Evolutionary conservation across 2,797 vertebrate genomes (phyloP), one percentile per base, ranked within the genome.

Genomic region (Lepilemur septentrionalis): DNA sequence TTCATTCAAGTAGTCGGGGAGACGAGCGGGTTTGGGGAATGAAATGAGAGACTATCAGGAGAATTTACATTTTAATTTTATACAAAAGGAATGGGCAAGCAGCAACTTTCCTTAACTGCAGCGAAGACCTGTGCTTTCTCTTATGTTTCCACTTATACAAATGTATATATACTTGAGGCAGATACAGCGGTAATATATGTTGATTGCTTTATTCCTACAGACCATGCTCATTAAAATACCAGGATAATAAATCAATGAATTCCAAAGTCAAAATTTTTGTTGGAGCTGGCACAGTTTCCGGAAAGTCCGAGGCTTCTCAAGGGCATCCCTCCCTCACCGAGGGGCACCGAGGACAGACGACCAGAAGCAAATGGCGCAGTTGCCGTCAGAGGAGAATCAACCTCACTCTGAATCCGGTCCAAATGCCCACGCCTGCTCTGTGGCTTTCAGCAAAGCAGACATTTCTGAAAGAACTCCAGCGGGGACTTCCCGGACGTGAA

Each of bases 401-500:
- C 95, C 94, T 95, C 96, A 46, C 95, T 93, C 95, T 92, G 95
- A 97, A 96, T 95, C 93, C 18, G 2, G 76, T 95, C 96, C 97
- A 97, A 87, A 79, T 43, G 25, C 72, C 72, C 67, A 5, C 4
- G 90, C 75, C 82, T 95, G 96, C 94, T 97, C 97, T 95, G 86
- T 48, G 93, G 91, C 91, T 97, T 98, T 98, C 72, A 96, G 98
- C 98, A 98, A 97, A 98, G 98, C 92, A 97, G 98, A 97, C 97
- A 72, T 98, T 98, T 98, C 96, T 93, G 89, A 97, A 98, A 98
- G 97, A 95, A 97, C 98, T 97, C 97, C 95, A 97, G 65, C 79
- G 50, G 96, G 97, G 97, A 15, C 93, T 98, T 98, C 98, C 95
- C 95, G 97, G 97, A 48, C 97, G 97, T 32, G 61, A 57, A 89